Evolutionary conservation across 2,888 invertebrate genomes (phyloP).

Genomic region (Cynaeus angustus): DNA sequence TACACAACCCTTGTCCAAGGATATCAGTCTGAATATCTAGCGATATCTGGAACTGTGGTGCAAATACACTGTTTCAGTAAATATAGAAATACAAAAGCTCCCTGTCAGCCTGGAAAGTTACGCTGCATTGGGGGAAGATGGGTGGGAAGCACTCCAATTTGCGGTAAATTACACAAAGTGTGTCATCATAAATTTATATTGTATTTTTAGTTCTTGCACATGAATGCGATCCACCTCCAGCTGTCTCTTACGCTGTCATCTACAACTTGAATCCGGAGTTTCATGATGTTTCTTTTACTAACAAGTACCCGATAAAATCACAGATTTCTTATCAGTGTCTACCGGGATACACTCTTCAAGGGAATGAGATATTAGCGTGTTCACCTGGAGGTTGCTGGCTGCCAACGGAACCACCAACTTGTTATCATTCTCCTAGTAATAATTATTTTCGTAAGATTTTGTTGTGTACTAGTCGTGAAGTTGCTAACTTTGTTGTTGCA

Average conservation of each 20-base stretch:
- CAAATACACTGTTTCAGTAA: constrained; percentile 66
- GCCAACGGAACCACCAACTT: constrained; percentile 64
- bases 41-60: constrained; percentile 64
- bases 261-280: constrained; percentile 59
- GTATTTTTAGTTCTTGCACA: constrained; percentile 61
- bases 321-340: constrained; percentile 69
- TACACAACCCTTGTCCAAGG: constrained; percentile 54
- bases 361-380: constrained; percentile 67
- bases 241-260: constrained; percentile 64
- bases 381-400: constrained; percentile 70
- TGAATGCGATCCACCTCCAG: constrained; percentile 67
- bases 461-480: background rate
- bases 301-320: constrained; percentile 65
- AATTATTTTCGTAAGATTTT: constrained; percentile 61
- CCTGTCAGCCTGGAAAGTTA: constrained; percentile 65
- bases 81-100: constrained; percentile 65
- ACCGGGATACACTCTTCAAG: constrained; percentile 69
- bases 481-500: constrained; percentile 45
- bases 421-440: constrained; percentile 54
- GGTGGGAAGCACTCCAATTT: constrained; percentile 68
- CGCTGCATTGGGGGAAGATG: constrained; percentile 68
- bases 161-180: constrained; percentile 62
- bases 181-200: too few species aligned
- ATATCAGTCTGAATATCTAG: constrained; percentile 43
- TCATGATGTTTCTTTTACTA: constrained; percentile 54